Percentiles rank a stretch among this genome's conserved stretches.
These are phyloP conservation scores for Dryocosmus kuriphilus DNA, from an alignment of 2,888 invertebrate species.

Conservation along the genomic window DNA sequence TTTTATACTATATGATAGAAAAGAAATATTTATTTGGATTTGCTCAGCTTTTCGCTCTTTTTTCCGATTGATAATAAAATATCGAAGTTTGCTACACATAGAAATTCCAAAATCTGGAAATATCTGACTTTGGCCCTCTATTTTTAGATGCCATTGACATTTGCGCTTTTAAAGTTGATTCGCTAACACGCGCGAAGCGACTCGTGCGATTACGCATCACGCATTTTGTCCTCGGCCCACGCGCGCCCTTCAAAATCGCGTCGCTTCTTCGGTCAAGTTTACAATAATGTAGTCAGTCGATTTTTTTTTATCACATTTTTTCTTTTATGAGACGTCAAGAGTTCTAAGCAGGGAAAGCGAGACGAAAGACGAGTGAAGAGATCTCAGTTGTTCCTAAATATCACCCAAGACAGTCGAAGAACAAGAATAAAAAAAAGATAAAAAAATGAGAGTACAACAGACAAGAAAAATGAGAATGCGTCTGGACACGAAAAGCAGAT, in stretches of 20 bases:
- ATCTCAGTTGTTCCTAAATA: not conserved
- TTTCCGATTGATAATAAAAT: not conserved
- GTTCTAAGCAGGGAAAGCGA: not conserved
- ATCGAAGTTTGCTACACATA: not conserved
- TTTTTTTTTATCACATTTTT: conserved; percentile 11
- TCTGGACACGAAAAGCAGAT: conserved; percentile 3
- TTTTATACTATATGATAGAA: not conserved
- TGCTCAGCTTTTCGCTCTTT: not conserved
- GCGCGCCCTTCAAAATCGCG: conserved; percentile 53
- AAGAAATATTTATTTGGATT: not conserved
- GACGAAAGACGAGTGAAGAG: conserved; percentile 17
- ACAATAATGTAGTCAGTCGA: conserved; percentile 31
- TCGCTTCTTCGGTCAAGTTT: conserved; percentile 42
- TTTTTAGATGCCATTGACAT: conserved; percentile 73
- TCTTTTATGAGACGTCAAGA: conserved; percentile 9
- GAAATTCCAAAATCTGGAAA: conserved; percentile 30
- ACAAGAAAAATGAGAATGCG: conserved; percentile 9
- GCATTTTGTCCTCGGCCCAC: conserved; percentile 54
- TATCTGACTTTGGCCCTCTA: conserved; percentile 51
- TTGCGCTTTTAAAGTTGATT: conserved; percentile 60
- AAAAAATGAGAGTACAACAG: not conserved
- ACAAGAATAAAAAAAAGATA: not conserved
- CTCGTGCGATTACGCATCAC: conserved; percentile 48
- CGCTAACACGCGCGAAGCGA: conserved; percentile 22
- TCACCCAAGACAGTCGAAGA: not conserved